Evolutionary conservation across 2,888 invertebrate genomes (phyloP).

Genomic region (Myopa testacea): DNA sequence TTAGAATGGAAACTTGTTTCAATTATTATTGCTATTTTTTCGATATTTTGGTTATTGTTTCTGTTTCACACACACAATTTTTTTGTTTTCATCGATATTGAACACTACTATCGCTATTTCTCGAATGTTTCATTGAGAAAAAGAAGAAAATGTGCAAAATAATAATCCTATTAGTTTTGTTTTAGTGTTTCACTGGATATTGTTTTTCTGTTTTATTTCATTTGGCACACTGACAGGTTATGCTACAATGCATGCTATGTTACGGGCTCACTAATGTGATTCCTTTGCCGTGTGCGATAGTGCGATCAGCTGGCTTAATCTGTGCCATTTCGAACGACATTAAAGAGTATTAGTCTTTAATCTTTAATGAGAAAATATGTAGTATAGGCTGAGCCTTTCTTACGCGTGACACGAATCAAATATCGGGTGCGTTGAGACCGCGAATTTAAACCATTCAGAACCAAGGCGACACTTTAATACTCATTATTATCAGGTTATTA

Average conservation of each 20-base stretch:
- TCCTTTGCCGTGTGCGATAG: background rate
- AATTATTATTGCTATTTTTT: conserved; percentile 8
- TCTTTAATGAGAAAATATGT: background rate
- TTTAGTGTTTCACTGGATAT: conserved; percentile 13
- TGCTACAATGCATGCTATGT: background rate
- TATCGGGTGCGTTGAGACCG: background rate
- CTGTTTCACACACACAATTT: background rate
- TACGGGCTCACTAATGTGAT: background rate
- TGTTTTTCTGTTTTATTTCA: background rate
- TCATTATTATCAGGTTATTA: background rate
- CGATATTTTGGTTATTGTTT: conserved; percentile 22
- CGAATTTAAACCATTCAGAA: background rate
- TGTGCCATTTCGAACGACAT: background rate
- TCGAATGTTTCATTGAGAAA: background rate
- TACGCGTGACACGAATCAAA: conserved; percentile 4
- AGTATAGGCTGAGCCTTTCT: conserved; percentile 55
- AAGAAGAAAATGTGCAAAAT: background rate
- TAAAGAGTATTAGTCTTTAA: background rate
- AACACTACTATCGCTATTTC: background rate
- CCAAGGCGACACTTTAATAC: background rate
- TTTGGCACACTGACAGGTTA: background rate
- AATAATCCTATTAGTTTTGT: conserved; percentile 56
- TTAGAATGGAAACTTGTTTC: conserved; percentile 14
- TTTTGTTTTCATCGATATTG: conserved; percentile 40
- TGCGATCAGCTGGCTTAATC: conserved; percentile 17